A percentile compares a stretch with the other conserved stretches of the same genome.
These are phyloP conservation scores for Odontamblyopus lacepedii DNA, from an alignment of 2,797 vertebrate genomes.

Conservation along the genomic window DNA sequence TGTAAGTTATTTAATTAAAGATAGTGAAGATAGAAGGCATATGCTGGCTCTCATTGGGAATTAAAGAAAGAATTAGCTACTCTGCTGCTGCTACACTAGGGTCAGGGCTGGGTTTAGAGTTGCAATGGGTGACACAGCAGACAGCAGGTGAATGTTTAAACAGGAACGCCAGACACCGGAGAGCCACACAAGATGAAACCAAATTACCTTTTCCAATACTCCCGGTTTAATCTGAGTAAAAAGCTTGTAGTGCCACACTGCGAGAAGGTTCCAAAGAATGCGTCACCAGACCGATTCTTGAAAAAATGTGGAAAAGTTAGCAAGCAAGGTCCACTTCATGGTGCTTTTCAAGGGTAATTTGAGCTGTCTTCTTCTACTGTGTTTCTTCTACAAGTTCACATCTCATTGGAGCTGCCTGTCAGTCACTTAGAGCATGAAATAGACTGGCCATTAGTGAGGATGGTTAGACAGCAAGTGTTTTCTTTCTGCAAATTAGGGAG, in stretches of 20 bases:
- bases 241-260: constrained; percentile 7
- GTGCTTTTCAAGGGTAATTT: too few relatives aligned
- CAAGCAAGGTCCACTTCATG: too few relatives aligned
- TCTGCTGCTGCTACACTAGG: constrained; percentile 16
- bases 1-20: constrained; percentile 49
- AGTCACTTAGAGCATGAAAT: too few relatives aligned
- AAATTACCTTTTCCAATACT: constrained; percentile 31
- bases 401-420: too few relatives aligned
- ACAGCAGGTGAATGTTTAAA: constrained; percentile 60
- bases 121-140: constrained; percentile 48
- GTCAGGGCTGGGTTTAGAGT: constrained; percentile 37
- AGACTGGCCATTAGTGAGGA: too few relatives aligned
- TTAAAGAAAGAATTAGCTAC: constrained; percentile 24
- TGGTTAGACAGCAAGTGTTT: too few relatives aligned
- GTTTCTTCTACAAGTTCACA: too few relatives aligned
- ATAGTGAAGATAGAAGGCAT: constrained; percentile 29
- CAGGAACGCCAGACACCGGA: constrained; percentile 44
- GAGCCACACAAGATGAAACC: constrained; percentile 44
- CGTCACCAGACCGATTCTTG: too few relatives aligned
- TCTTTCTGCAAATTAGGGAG: too few relatives aligned
- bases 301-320: too few relatives aligned
- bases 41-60: constrained; percentile 16
- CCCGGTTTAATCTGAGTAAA: constrained; percentile 45
- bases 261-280: constrained; percentile 15
- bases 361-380: too few relatives aligned